Evolutionary conservation across 2,888 invertebrate species (phyloP), one percentile per base, ranked within the genome.

Genomic region (Drosophila merina): DNA sequence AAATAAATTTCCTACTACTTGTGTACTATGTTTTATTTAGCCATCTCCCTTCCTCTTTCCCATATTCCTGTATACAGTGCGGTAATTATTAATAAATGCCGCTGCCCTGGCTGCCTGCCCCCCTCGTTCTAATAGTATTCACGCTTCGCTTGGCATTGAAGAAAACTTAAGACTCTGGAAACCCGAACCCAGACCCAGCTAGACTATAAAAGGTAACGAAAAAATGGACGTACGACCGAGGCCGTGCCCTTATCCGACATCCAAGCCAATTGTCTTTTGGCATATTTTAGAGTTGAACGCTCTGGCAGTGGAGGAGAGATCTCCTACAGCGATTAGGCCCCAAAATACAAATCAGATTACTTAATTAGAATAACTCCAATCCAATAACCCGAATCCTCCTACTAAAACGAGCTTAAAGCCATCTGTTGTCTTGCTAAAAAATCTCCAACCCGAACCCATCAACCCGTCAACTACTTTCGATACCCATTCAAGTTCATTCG

Each of bases 281-380:
- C 80, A 85, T 79, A 87, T 85, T 81, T 85, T 81, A 77, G 86
- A 86, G 84, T 86, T 84, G 86, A 84, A 84, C 83, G 80, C 84
- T 84, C 86, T 74, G 70, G 66, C 66, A 59, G 70, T 2, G 20
- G 20, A 20, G 20, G 20, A 20, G 56, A 85, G 85, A 82, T 82
- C 82, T 82, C 77, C 82, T 82, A 74, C 77, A 69, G 77, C 85
- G 82, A 82, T 82, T 82, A 85, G 85, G 85, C 82, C 72, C 76
- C 20, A 85, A 82, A 82, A 85, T 10, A 33, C 82, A 82, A 79
- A 85, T 85, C 85, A 20, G 20, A 20, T 20, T 20, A 25, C 14
- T 40, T 40, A 40, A 14, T 25, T 20, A 9, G 4, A 42, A 9
- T 4, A 14, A 20, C 20, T 20, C 1, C 20, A 20, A 20, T 20